Evolutionary conservation across 2,888 invertebrate genomes (phyloP), one percentile per base, ranked within the genome.

Genomic region (Drosophila anomalata): DNA sequence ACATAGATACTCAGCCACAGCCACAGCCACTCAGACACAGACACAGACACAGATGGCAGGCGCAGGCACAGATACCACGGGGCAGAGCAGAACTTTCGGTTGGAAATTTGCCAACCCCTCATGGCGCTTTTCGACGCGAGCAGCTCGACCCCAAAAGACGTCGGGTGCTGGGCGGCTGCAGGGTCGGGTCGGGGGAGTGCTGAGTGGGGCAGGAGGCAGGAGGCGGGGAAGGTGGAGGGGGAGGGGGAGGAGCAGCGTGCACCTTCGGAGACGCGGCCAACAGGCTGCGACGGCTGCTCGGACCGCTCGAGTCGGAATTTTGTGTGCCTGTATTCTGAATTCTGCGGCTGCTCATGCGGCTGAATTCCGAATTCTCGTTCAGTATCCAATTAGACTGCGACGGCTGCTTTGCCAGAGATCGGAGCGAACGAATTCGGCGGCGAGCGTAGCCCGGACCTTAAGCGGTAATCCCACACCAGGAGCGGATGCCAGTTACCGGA

Each of bases 311-410:
- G 61, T 48, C 61, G 62, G 62, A 62, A 61, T 42, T 62, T 41
- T 12, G 9, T 42, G 73, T 80, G 89, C 79, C 83, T 88, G 84
- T 88, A 87, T 86, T 89, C 88, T 82, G 84, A 87, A 88, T 86
- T 89, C 89, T 90, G 74, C 87, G 79, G 83, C 57, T 58, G 79
- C 75, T 79, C 44, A 53, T 42, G 73, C 80, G 89, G 80, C 83
- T 88, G 84, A 88, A 89, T 85, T 89, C 89, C 83, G 84, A 88
- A 88, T 87, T 89, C 89, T 90, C 87, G 84, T 89, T 82, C 81
- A 89, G 88, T 89, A 82, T 79, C 73, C 86, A 60, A 82, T 83
- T 88, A 87, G 88, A 78, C 83, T 87, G 88, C 88, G 87, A 74
- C 87, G 79, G 83, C 57, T 58, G 67, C 66, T 60, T 57, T 61